Base-by-base conservation (phyloP, 2,888 invertebrate genomes). In the Malacosoma neustria region DNA sequence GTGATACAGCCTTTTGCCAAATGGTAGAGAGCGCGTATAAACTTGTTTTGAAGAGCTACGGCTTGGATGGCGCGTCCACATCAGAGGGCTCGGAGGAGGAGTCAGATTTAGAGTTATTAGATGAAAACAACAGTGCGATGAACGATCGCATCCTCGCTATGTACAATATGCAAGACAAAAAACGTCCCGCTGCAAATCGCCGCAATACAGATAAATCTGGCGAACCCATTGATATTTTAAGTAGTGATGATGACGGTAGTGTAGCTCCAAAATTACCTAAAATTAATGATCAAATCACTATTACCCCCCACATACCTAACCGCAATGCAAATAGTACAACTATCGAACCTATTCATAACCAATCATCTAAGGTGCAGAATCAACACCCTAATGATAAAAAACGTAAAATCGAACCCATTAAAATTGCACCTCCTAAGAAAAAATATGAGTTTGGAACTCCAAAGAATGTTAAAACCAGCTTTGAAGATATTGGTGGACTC, bases 401-500 rank as follows among this genome's bases (percentile, higher is more conserved):
- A 59, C 68, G 81, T 53, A 79, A 86, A 59, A 48, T 62, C 32
- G 76, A 74, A 34, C 53, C 57, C 13, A 72, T 49, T 33, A 65
- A 71, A 59, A 54, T 58, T 39, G 48, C 49, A 42, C 45, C 48
- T 35, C 48, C 56, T 42, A 80, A 75, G 62, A 75, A 77, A 60
- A 79, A 72, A 46, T 43, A 54, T 48, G 75, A 77, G 33, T 53
- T 80, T 43, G 67, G 69, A 2, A 64, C 75, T 35, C 54, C 72
- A 38, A 84, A 80, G 51, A 61, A 55, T 51, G 72, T 75, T 11
- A 85, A 76, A 54, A 77, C 88, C 33, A 90, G 87, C 49, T 93
- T 95, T 63, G 87, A 89, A 34, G 92, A 95, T 68, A 87, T 97
- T 55, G 96, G 95, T 32, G 97, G 97, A 6, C 91, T 93, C 74